phyloP scores from a whole-genome alignment of 2,797 vertebrate genomes.

The Lacerta viridis region DNA sequence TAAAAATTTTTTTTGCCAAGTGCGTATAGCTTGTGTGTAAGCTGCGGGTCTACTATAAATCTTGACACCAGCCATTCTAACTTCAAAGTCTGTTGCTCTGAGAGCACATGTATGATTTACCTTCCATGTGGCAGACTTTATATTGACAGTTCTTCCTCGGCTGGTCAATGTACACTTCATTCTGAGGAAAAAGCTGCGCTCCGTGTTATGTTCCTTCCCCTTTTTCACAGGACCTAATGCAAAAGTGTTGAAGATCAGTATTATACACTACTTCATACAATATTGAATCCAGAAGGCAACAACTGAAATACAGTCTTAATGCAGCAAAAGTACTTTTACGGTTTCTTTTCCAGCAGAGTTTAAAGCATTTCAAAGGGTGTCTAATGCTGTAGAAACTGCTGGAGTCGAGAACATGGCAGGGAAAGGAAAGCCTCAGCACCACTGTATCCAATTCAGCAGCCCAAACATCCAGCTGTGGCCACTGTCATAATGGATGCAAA shows the following conservation, averaged over 20 bases:
- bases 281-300: not conserved
- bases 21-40: too few species aligned
- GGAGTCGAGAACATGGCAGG: not conserved
- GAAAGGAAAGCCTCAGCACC: not conserved
- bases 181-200: slow-evolving; percentile 93
- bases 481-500: not conserved
- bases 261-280: not conserved
- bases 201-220: slow-evolving; percentile 89
- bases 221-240: slow-evolving; percentile 91
- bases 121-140: slow-evolving; percentile 99
- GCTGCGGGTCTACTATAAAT: slow-evolving; percentile 8
- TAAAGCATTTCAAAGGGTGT: not conserved
- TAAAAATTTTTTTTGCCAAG: too few species aligned
- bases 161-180: slow-evolving; percentile 99
- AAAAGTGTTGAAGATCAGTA: slow-evolving; percentile 42
- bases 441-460: not conserved
- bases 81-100: not conserved
- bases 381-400: not conserved
- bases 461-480: not conserved
- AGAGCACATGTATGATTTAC: slow-evolving; percentile 74
- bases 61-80: slow-evolving; percentile 56
- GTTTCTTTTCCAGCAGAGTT: not conserved
- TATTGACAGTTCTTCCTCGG: slow-evolving; percentile 96
- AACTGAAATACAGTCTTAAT: not conserved
- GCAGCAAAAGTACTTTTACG: not conserved